These are phyloP conservation scores for Phania funesta DNA, from an alignment of 2,888 invertebrate genomes.

Conservation along the genomic window DNA sequence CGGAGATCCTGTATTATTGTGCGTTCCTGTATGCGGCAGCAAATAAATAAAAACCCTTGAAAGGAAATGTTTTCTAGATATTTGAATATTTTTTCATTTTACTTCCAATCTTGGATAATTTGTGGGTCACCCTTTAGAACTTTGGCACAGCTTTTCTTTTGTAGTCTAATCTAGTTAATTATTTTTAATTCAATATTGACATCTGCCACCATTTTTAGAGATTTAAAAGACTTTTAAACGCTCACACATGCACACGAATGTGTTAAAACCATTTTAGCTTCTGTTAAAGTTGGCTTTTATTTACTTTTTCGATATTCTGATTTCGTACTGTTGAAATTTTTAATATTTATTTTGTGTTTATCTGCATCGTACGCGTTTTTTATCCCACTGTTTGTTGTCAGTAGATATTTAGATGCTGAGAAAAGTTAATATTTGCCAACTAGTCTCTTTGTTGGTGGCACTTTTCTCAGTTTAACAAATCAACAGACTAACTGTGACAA, in stretches of 20 bases:
- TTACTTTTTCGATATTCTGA: constrained; percentile 4
- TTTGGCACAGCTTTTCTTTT: neutral
- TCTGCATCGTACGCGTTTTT: constrained; percentile 4
- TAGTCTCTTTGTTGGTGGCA: constrained; percentile 41
- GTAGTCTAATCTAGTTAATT: neutral
- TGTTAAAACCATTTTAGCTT: constrained; percentile 25
- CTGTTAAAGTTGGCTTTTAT: neutral
- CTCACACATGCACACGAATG: no score
- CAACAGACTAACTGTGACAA: constrained; percentile 44
- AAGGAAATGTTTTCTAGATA: no score
- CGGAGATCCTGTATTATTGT: no score
- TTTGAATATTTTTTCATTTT: no score
- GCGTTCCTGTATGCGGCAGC: no score
- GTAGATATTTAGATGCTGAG: constrained; percentile 54
- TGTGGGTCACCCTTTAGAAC: no score
- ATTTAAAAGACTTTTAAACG: no score
- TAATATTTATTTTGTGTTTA: constrained; percentile 28
- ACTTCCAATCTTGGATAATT: no score
- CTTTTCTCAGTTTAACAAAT: constrained; percentile 35
- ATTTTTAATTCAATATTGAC: neutral
- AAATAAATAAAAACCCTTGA: no score
- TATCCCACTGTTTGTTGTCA: constrained; percentile 11
- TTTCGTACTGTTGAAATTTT: constrained; percentile 38
- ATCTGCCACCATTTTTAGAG: constrained; percentile 10
- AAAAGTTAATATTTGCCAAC: constrained; percentile 64